Percentiles rank a stretch among this genome's conserved stretches.
Conservation (phyloP, 2,797 vertebrate species). For the Anas georgica region DNA sequence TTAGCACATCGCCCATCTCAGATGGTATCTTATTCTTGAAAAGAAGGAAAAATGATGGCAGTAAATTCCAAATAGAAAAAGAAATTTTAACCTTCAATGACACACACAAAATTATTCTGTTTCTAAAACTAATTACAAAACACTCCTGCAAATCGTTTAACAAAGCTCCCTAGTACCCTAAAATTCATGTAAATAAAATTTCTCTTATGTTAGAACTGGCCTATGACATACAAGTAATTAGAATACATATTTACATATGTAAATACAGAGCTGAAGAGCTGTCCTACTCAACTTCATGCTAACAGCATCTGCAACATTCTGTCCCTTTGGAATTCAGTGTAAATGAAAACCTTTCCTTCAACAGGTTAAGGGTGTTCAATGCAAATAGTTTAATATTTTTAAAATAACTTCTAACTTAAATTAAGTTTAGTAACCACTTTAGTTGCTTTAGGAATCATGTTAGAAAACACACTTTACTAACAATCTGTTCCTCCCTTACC, state of each 20-base stretch:
- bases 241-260: not conserved
- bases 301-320: not conserved
- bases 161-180: not conserved
- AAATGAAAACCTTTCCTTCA: not conserved
- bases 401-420: not conserved
- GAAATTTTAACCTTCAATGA: not conserved
- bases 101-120: not conserved
- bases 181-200: not conserved
- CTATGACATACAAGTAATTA: not conserved
- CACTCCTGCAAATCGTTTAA: not conserved
- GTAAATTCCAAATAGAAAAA: not conserved
- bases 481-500: not conserved
- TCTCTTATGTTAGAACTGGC: not conserved
- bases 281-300: not conserved
- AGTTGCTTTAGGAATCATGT: not conserved
- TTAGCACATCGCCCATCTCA: constrained; percentile 44
- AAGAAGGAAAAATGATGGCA: not conserved
- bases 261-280: not conserved
- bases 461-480: not conserved
- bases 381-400: not conserved
- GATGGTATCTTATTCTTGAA: constrained; percentile 65
- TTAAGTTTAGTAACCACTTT: not conserved
- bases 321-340: not conserved
- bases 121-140: not conserved
- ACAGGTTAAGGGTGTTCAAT: not conserved